These are phyloP conservation scores for Halichondria panicea DNA, from an alignment of 37 sponge, comb jelly and placozoan species.

Conservation along the genomic window DNA sequence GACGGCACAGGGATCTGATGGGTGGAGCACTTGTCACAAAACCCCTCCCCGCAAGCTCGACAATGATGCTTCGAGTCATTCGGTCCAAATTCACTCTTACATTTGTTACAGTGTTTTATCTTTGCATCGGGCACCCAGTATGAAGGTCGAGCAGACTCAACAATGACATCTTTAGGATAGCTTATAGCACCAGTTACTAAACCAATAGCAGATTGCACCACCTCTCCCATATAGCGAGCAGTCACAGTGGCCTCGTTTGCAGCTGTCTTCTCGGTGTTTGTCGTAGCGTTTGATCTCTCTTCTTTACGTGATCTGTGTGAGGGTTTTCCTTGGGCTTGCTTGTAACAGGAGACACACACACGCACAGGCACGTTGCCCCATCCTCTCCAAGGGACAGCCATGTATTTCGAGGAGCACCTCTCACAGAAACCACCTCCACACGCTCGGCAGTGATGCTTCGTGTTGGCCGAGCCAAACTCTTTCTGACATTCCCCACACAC, in stretches of 20 bases:
- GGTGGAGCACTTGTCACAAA: constrained; percentile 85
- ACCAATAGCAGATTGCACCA: constrained; percentile 54
- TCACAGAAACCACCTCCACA: constrained; percentile 94
- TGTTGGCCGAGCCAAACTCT: constrained; percentile 52
- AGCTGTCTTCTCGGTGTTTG: neutral
- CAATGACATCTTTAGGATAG: constrained; percentile 60
- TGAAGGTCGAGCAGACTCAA: constrained; percentile 84
- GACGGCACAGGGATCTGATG: constrained; percentile 62
- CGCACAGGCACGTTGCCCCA: constrained; percentile 87
- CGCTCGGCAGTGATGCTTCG: constrained; percentile 95
- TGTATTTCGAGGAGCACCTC: constrained; percentile 59
- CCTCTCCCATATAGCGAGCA: constrained; percentile 79
- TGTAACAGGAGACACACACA: constrained; percentile 86
- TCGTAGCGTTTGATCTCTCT: no score
- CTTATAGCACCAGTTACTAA: constrained; percentile 59
- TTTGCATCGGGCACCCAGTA: constrained; percentile 89
- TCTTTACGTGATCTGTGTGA: neutral
- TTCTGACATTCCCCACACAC: constrained; percentile 68
- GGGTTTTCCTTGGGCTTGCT: constrained; percentile 3
- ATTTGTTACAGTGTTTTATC: constrained; percentile 64
- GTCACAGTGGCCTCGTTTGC: constrained; percentile 38
- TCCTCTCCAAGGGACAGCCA: constrained; percentile 94
- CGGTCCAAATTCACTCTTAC: constrained; percentile 42
- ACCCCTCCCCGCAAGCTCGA: constrained; percentile 86
- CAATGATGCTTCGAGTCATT: constrained; percentile 84